Percentiles rank a stretch among this genome's conserved stretches.
phyloP scores from a whole-genome alignment of 2,888 invertebrate species.

The Lordiphosa fenestrarum region DNA sequence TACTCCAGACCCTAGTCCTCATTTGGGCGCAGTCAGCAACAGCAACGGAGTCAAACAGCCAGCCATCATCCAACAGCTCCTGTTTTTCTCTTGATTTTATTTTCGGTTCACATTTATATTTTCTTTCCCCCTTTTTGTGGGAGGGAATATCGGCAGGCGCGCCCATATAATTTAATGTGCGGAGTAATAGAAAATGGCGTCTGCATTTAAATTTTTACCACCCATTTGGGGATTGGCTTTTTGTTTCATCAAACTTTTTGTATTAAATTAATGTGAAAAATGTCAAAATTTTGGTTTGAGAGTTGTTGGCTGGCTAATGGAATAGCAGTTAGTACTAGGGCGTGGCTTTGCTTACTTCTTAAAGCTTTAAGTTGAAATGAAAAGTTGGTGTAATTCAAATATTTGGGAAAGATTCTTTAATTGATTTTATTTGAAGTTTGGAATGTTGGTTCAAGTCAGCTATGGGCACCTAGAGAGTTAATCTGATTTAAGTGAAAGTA shows the following conservation, averaged over 20 bases:
- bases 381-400: neutral
- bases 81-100: conserved; percentile 46
- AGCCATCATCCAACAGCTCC: conserved; percentile 5
- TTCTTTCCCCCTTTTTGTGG: conserved; percentile 6
- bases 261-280: conserved; percentile 67
- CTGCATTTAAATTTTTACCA: conserved; percentile 63
- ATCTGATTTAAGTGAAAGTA: too few relatives aligned
- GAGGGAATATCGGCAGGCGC: conserved; percentile 23
- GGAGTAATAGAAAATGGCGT: conserved; percentile 71
- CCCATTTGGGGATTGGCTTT: neutral
- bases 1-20: conserved; percentile 23
- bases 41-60: conserved; percentile 17
- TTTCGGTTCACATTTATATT: conserved; percentile 51
- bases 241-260: conserved; percentile 8
- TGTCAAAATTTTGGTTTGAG: conserved; percentile 49
- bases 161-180: conserved; percentile 67
- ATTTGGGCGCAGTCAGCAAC: conserved; percentile 51
- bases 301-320: conserved; percentile 10
- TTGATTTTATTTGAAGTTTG: too few relatives aligned
- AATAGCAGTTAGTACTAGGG: conserved; percentile 8
- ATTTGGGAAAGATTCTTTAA: neutral
- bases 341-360: neutral
- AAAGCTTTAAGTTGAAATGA: conserved; percentile 5
- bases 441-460: neutral
- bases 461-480: too few relatives aligned